A percentile compares a stretch with the other conserved stretches of the same genome.
phyloP scores from a whole-genome alignment of 1,140 invertebrate species.

The Sesamia nonagrioides region DNA sequence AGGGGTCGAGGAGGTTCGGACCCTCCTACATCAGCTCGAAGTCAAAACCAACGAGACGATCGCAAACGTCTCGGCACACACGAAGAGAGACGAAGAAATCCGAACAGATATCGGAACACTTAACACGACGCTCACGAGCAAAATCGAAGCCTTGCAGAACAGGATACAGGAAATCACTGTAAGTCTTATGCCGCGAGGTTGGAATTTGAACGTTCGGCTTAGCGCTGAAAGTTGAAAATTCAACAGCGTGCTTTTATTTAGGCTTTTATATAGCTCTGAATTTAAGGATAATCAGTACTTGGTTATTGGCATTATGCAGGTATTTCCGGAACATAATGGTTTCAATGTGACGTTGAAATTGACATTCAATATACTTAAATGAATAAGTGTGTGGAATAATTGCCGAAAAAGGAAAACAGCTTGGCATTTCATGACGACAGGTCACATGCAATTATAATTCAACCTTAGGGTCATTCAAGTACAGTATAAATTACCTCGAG shows the following conservation, averaged over 20 bases:
- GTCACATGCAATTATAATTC: not conserved
- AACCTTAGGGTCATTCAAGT: not conserved
- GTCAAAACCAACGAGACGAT: slow-evolving; percentile 76
- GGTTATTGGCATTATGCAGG: slow-evolving; percentile 4
- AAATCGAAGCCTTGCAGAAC: slow-evolving; percentile 68
- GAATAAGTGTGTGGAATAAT: slow-evolving; percentile 20
- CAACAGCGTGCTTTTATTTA: too few species aligned
- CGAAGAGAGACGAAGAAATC: slow-evolving; percentile 66
- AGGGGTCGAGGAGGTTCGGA: slow-evolving; percentile 74
- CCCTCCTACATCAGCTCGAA: slow-evolving; percentile 69
- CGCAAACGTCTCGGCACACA: slow-evolving; percentile 68
- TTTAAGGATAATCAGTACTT: not conserved
- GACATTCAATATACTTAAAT: slow-evolving; percentile 30
- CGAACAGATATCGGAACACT: slow-evolving; percentile 62
- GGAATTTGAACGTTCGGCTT: too few species aligned
- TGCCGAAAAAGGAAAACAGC: slow-evolving; percentile 1
- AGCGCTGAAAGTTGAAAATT: too few species aligned
- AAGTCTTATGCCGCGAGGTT: slow-evolving; percentile 47
- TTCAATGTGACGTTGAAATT: slow-evolving; percentile 3
- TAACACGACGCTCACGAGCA: slow-evolving; percentile 68
- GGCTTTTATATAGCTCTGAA: too few species aligned
- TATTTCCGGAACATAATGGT: slow-evolving; percentile 2
- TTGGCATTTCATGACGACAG: not conserved
- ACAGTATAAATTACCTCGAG: not conserved
- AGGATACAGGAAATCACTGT: slow-evolving; percentile 75